Percentiles rank a stretch among this genome's conserved stretches.
These are phyloP conservation scores for Hyles euphorbiae DNA, from an alignment of 1,140 invertebrate species.

Conservation along the genomic window DNA sequence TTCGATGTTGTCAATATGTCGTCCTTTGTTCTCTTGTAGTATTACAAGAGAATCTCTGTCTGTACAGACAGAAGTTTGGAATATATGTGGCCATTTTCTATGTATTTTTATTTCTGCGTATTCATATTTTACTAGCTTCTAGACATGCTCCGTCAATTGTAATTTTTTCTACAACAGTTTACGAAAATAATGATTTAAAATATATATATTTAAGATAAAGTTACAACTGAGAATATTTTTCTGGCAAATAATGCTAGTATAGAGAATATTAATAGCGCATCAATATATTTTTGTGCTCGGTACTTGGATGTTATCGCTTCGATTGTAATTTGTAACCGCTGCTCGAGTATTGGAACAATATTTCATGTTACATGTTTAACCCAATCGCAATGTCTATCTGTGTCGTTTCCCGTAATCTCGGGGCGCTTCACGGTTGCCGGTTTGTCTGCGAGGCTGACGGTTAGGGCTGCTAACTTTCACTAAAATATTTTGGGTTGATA, in stretches of 20 bases:
- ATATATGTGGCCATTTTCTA: not conserved
- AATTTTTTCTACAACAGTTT: too few relatives aligned
- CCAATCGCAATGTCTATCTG: constrained; percentile 4
- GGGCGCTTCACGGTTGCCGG: constrained; percentile 8
- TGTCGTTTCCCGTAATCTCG: constrained; percentile 12
- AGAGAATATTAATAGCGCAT: too few relatives aligned
- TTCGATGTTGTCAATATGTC: constrained; percentile 3
- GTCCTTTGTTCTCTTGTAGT: constrained; percentile 4
- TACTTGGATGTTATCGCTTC: too few relatives aligned
- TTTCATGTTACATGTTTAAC: constrained; percentile 11
- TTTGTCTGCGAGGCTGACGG: constrained; percentile 6
- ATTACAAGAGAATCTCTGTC: not conserved
- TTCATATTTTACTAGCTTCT: not conserved
- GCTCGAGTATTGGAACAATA: not conserved
- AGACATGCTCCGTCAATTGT: too few relatives aligned
- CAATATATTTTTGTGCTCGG: too few relatives aligned
- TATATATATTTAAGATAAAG: too few relatives aligned
- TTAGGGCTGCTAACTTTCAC: constrained; percentile 1
- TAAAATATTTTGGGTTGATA: not conserved
- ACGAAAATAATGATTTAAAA: too few relatives aligned
- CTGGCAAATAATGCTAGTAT: too few relatives aligned
- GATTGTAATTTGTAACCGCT: too few relatives aligned
- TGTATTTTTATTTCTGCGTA: not conserved
- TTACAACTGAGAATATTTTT: too few relatives aligned
- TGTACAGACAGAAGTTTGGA: not conserved